Percentiles rank a stretch among this genome's conserved stretches.
phyloP scores from a whole-genome alignment of 2,888 invertebrate genomes.

The Brenthis hecate region DNA sequence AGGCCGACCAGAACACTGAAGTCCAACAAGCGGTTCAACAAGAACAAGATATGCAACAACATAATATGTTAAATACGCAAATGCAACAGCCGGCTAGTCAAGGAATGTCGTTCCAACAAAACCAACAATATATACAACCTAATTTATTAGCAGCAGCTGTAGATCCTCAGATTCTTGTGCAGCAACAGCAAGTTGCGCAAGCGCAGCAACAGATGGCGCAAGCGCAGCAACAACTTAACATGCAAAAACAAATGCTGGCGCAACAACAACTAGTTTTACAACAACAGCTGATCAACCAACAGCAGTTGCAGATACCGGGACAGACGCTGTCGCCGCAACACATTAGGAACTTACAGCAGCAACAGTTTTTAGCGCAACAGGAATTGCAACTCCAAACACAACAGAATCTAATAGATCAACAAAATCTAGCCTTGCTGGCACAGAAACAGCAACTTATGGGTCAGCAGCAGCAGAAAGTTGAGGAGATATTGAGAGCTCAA shows the following conservation, averaged over 20 bases:
- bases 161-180: conserved; percentile 66
- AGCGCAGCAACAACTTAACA: conserved; percentile 74
- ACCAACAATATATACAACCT: conserved; percentile 61
- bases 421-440: conserved; percentile 76
- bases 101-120: conserved; percentile 59
- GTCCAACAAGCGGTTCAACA: conserved; percentile 48
- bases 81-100: conserved; percentile 59
- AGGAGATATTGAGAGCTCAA: conserved; percentile 66
- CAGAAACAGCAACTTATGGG: conserved; percentile 79
- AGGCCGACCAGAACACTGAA: conserved; percentile 47
- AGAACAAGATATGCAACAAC: conserved; percentile 62
- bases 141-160: conserved; percentile 57
- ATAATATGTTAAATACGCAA: conserved; percentile 62
- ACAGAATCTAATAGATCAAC: conserved; percentile 82
- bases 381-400: conserved; percentile 78
- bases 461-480: conserved; percentile 78
- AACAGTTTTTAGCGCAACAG: conserved; percentile 79
- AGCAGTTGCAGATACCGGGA: conserved; percentile 70
- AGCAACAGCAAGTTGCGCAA: conserved; percentile 74
- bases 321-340: conserved; percentile 76
- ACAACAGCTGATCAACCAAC: conserved; percentile 74
- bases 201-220: conserved; percentile 73
- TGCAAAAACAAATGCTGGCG: conserved; percentile 75
- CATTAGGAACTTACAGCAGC: conserved; percentile 71
- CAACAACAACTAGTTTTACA: conserved; percentile 77